Conservation (phyloP, 2,888 invertebrate genomes). For the Orchestes rusci region DNA sequence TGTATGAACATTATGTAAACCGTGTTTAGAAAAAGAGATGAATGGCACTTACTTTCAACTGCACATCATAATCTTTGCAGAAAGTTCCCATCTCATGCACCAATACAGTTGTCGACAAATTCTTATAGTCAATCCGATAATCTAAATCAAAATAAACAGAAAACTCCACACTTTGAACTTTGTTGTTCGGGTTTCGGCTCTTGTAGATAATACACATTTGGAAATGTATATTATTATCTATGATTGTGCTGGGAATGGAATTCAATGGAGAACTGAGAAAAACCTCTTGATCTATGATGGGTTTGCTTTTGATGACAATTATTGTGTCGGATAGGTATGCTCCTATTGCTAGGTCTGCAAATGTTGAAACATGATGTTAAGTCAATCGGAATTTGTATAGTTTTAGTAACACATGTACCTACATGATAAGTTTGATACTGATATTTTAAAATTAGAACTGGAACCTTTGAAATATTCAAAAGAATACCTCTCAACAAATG, state of each 20-base stretch:
- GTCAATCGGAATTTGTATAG: too few species aligned
- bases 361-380: too few species aligned
- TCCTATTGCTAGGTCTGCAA: conserved; percentile 56
- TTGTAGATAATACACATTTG: conserved; percentile 24
- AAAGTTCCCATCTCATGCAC: neutral
- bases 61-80: neutral
- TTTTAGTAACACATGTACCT: too few species aligned
- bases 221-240: conserved; percentile 19
- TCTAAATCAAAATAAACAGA: conserved; percentile 8
- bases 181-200: conserved; percentile 19
- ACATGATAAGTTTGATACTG: too few species aligned
- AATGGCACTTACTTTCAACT: too few species aligned
- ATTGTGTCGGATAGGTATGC: conserved; percentile 51
- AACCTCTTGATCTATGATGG: conserved; percentile 35
- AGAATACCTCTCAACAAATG: neutral
- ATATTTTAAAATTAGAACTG: too few species aligned
- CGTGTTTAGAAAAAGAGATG: too few species aligned
- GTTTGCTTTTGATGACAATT: conserved; percentile 46
- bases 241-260: conserved; percentile 8
- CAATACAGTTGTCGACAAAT: too few species aligned
- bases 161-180: conserved; percentile 6
- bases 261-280: conserved; percentile 19
- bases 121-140: too few species aligned
- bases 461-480: neutral
- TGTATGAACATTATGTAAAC: too few species aligned